Base-by-base conservation (phyloP, 1,140 invertebrate genomes). In the Hyles vespertilio region DNA sequence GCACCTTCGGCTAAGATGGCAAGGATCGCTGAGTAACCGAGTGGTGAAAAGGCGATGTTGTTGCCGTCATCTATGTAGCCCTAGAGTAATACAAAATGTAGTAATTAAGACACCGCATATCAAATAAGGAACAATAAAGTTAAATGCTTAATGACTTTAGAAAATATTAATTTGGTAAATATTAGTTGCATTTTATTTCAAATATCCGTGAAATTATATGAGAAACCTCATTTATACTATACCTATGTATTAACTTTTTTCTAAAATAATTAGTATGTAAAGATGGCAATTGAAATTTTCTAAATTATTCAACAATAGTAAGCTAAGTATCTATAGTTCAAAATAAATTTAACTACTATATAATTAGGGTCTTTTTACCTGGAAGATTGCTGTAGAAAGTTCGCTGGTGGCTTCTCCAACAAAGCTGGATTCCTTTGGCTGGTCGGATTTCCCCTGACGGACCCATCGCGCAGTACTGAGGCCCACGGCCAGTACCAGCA, bases 41-140 rank as follows among this genome's bases (percentile, higher is more conserved):
- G 72, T 0, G 92, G 92, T 2, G 92, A 93, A 58, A 92, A 92
- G n/a, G 91, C 92, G 59, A 92, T 89, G 54, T 93, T 92, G 44
- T 86, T 89, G 32, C 90, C 81, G 65, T 92, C 91, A 48, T 92
- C 91, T 4, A 89, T 89, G 63, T 90, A 89, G 22, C 87, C 85
- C 90, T 91, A 72, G 65, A 89, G 85, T 54, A 61, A 51, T 50
- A 48, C 8, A 22, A 56, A n/a, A 8, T 40, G 36, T 1, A 40
- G 4, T 40, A 40, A 40, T 46, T 49, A 2, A 22, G 22, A 22
- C 22, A 22, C 22, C 22, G 22, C 22, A 22, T 22, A 22, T 22
- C 0, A 22, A 22, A 22, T 22, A 22, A 22, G 22, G 22, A 22
- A 22, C 22, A 22, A 22, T 22, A 2, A 22, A 22, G 22, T 2